Evolutionary conservation across 2,888 invertebrate species (phyloP).

Genomic region (Leptinotarsa juncta): DNA sequence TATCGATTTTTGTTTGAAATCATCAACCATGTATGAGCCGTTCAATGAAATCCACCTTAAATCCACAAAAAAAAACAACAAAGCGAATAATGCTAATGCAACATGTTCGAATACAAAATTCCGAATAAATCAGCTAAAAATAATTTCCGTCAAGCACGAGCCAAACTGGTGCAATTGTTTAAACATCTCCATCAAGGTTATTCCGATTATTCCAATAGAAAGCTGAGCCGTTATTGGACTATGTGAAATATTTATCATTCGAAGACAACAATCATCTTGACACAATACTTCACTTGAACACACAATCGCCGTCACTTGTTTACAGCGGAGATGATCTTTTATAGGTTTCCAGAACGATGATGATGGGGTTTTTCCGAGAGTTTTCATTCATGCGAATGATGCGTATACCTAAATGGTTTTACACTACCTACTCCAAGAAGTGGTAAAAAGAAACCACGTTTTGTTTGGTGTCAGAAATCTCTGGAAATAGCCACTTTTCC

Average conservation of each 20-base stretch:
- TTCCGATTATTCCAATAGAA: slow-evolving; percentile 19
- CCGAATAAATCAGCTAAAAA: not conserved
- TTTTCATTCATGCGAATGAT: slow-evolving; percentile 4
- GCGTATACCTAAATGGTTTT: not conserved
- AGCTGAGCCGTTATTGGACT: not conserved
- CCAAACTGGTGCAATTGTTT: slow-evolving; percentile 6
- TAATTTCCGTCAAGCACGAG: slow-evolving; percentile 7
- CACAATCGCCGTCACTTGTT: slow-evolving; percentile 25
- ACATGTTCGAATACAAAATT: not conserved
- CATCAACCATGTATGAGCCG: too few relatives aligned
- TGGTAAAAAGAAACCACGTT: not conserved
- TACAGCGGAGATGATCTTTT: slow-evolving; percentile 23
- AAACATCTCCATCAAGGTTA: slow-evolving; percentile 18
- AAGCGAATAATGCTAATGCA: too few relatives aligned
- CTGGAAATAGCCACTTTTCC: not conserved
- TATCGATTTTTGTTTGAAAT: too few relatives aligned
- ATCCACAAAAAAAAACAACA: too few relatives aligned
- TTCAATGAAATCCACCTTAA: too few relatives aligned
- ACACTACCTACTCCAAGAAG: not conserved
- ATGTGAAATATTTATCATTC: slow-evolving; percentile 13
- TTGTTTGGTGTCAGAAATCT: not conserved
- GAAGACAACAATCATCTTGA: slow-evolving; percentile 6
- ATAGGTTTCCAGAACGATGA: slow-evolving; percentile 16
- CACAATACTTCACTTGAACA: slow-evolving; percentile 21
- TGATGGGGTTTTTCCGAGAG: slow-evolving; percentile 8